Base-by-base conservation (phyloP, 2,113 vertebrate species). In the Pontoporia blainvillei region DNA sequence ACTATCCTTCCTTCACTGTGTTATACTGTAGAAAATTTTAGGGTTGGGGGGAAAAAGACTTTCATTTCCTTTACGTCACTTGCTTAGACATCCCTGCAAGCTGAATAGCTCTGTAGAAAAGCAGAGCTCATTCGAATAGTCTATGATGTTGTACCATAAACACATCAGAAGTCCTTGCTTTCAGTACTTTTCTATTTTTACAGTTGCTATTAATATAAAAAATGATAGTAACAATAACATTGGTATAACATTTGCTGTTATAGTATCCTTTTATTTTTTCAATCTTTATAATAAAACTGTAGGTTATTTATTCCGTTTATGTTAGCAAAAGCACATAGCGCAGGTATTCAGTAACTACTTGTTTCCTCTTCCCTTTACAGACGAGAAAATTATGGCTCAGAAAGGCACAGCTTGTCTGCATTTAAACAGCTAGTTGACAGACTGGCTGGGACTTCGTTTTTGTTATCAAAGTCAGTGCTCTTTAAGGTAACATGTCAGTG, bases 1-100 rank as follows among this genome's bases (percentile, higher is more conserved):
- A 59, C 29, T 4, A 72, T 67, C 23, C 59, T 85, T 95, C 73
- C 8, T 90, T 39, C 66, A 73, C 46, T 57, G 10, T 75, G 86
- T 84, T 95, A 73, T 10, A 29, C 66, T 69, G 54, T 41, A 83
- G 41, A 73, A 86, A 91, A n/a, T 54, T 39, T 3, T 46, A 71
- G n/a, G 20, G 3, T n/a, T 59, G 4, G 10, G 36, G 36, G 20
- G 14, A 0, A 4, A 54, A 34, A 49, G 1, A 8, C 8, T 52
- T 34, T 20, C 15, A 27, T 72, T 84, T 82, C 17, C 39, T 94
- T 91, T 88, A 61, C 4, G 41, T 62, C 44, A 59, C 66, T 90
- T 86, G 23, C 11, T 67, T 67, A 59, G 67, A 72, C 31, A 82
- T 59, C 36, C 20, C 34, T 94, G 59, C 36, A 72, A 61, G 52